Percentiles rank a stretch among this genome's conserved stretches.
These are phyloP conservation scores for Automeris io DNA, from an alignment of 2,888 invertebrate genomes.

Conservation along the genomic window DNA sequence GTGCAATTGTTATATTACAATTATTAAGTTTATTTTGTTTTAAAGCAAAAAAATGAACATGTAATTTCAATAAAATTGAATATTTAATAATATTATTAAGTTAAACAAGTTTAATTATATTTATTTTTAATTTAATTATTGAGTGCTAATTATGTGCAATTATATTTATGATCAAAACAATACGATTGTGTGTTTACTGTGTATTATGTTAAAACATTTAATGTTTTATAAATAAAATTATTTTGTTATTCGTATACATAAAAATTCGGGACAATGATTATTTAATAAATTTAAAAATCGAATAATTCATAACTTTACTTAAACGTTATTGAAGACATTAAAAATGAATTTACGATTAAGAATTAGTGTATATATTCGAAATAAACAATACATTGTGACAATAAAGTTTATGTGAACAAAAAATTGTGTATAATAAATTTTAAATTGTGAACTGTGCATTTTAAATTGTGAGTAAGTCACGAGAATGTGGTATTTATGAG, in stretches of 20 bases:
- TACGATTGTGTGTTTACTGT: no score
- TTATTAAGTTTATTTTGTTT: slow-evolving; percentile 29
- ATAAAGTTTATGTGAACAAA: not conserved
- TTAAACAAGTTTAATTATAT: no score
- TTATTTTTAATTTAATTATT: no score
- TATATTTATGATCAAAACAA: not conserved
- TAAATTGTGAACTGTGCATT: slow-evolving; percentile 17
- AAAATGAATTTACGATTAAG: not conserved
- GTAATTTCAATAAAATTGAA: not conserved
- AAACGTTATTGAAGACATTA: not conserved
- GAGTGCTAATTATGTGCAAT: no score
- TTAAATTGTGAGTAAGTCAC: slow-evolving; percentile 4
- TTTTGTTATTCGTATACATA: not conserved
- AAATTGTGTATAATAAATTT: slow-evolving; percentile 8
- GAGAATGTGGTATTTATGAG: slow-evolving; percentile 47
- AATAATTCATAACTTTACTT: not conserved
- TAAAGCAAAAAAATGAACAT: no score
- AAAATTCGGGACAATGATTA: not conserved
- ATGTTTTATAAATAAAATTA: not conserved
- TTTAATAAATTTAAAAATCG: not conserved
- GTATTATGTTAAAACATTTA: not conserved
- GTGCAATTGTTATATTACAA: slow-evolving; percentile 46
- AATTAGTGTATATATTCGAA: not conserved
- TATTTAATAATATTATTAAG: no score
- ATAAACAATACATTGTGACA: not conserved